Conservation (phyloP, 2,113 vertebrate species). For the Bubo bubo region DNA sequence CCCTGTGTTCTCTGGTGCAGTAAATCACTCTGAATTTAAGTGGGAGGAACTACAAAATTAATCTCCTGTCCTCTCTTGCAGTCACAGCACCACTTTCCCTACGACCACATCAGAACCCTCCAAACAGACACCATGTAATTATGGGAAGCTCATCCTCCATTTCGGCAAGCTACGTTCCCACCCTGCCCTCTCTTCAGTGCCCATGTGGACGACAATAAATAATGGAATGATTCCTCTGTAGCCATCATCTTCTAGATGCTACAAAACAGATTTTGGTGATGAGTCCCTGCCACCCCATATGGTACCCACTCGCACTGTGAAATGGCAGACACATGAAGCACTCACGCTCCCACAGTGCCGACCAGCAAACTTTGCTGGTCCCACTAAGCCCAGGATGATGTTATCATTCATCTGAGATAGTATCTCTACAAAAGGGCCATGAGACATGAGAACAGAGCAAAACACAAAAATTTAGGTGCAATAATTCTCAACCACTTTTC, state of each 20-base stretch:
- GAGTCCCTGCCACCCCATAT: background rate
- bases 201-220: background rate
- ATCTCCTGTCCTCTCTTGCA: background rate
- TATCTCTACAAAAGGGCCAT: background rate
- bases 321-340: background rate
- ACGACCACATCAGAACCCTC: background rate
- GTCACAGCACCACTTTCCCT: constrained; percentile 4
- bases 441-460: background rate
- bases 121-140: background rate
- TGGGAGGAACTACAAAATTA: background rate
- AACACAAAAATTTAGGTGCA: background rate
- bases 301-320: background rate
- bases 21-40: constrained; percentile 5
- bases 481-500: background rate
- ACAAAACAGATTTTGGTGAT: background rate
- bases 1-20: background rate
- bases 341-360: background rate
- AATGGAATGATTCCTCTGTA: background rate
- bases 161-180: background rate
- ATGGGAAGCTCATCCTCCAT: background rate
- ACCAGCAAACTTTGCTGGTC: background rate
- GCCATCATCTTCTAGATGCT: background rate
- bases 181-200: background rate
- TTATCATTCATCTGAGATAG: background rate
- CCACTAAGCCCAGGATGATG: background rate